These are phyloP conservation scores for Dryococelus australis DNA, from an alignment of 2,888 invertebrate genomes.

Conservation along the genomic window DNA sequence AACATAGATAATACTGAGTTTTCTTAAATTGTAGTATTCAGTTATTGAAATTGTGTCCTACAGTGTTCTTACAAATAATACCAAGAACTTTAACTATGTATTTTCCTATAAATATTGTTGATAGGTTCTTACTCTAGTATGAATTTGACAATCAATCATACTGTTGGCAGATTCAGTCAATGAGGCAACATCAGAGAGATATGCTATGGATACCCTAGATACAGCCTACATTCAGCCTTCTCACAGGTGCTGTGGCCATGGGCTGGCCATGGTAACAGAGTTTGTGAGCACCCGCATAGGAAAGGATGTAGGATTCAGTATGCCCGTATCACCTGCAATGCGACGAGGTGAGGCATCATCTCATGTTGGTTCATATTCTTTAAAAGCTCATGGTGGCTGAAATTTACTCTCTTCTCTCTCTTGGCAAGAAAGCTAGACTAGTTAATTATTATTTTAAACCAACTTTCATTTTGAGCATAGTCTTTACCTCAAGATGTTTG, in stretches of 20 bases:
- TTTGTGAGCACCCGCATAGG: slow-evolving; percentile 51
- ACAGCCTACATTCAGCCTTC: slow-evolving; percentile 56
- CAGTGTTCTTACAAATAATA: too few species aligned
- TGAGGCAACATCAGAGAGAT: slow-evolving; percentile 50
- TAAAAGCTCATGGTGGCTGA: neutral
- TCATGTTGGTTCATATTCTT: neutral
- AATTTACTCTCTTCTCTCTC: neutral
- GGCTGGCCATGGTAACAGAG: slow-evolving; percentile 54
- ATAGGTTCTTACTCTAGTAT: too few species aligned
- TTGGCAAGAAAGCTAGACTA: too few species aligned
- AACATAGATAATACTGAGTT: too few species aligned
- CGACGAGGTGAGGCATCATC: slow-evolving; percentile 52
- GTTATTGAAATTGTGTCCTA: too few species aligned
- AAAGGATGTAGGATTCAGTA: slow-evolving; percentile 57
- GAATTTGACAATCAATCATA: too few species aligned
- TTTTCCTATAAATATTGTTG: too few species aligned
- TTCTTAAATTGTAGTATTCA: too few species aligned
- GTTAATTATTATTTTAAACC: too few species aligned
- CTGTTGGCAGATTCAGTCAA: slow-evolving; percentile 52
- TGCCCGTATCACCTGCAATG: slow-evolving; percentile 57
- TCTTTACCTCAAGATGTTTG: too few species aligned
- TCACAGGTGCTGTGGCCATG: slow-evolving; percentile 55
- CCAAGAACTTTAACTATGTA: too few species aligned
- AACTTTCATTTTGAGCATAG: too few species aligned
- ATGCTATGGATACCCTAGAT: slow-evolving; percentile 56